Evolutionary conservation across 2,888 invertebrate species (phyloP).

Genomic region (Heliconius ismenius): DNA sequence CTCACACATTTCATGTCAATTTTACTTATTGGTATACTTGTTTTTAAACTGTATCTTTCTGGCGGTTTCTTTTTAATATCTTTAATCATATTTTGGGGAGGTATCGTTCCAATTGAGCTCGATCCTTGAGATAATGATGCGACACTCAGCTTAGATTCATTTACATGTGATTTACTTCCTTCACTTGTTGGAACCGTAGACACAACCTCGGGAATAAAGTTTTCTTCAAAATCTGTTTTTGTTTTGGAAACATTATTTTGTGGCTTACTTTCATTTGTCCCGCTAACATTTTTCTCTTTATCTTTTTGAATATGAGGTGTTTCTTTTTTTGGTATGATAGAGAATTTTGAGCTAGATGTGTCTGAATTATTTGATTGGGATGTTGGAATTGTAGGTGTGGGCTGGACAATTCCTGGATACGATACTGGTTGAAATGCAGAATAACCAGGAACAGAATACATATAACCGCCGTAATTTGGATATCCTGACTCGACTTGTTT

Average conservation of each 20-base stretch:
- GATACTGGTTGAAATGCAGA: slow-evolving; percentile 75
- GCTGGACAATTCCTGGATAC: slow-evolving; percentile 58
- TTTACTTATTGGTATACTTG: slow-evolving; percentile 77
- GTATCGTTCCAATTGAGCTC: slow-evolving; percentile 59
- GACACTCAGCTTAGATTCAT: slow-evolving; percentile 65
- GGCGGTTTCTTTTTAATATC: slow-evolving; percentile 64
- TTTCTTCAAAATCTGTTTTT: slow-evolving; percentile 71
- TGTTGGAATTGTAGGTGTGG: slow-evolving; percentile 50
- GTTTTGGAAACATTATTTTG: slow-evolving; percentile 47
- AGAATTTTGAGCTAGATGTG: slow-evolving; percentile 52
- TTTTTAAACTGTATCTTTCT: slow-evolving; percentile 74
- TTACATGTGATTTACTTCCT: slow-evolving; percentile 45
- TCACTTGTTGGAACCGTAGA: slow-evolving; percentile 55
- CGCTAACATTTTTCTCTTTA: slow-evolving; percentile 47
- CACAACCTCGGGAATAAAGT: slow-evolving; percentile 67
- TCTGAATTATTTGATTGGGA: slow-evolving; percentile 46
- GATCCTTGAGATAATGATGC: slow-evolving; percentile 66
- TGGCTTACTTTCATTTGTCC: slow-evolving; percentile 44
- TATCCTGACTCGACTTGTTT: slow-evolving; percentile 66
- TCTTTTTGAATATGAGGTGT: slow-evolving; percentile 36
- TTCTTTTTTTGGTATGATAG: slow-evolving; percentile 49
- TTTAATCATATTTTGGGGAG: slow-evolving; percentile 52
- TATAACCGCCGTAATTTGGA: slow-evolving; percentile 66
- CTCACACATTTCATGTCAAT: slow-evolving; percentile 75
- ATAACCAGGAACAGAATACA: slow-evolving; percentile 74